Conservation (phyloP, 2,797 vertebrate species). For the Ptychobarbus kaznakovi region DNA sequence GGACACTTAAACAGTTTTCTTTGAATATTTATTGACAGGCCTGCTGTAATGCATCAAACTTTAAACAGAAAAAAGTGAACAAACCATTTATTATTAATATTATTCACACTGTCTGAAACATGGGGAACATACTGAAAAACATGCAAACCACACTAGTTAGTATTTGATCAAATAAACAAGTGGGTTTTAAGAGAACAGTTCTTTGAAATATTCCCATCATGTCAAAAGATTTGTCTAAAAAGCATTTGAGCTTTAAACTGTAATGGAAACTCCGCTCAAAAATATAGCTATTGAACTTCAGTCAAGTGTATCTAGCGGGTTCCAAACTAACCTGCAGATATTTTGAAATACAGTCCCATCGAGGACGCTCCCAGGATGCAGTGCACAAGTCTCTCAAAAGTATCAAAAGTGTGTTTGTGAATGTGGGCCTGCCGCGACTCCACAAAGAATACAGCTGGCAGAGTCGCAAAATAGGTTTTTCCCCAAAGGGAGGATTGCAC, state of each 20-base stretch:
- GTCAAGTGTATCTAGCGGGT: slow-evolving; percentile 38
- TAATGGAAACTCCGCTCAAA: slow-evolving; percentile 37
- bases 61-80: slow-evolving; percentile 75
- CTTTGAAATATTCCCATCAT: slow-evolving; percentile 33
- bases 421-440: slow-evolving; percentile 21
- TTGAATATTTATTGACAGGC: slow-evolving; percentile 54
- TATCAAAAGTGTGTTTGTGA: slow-evolving; percentile 42
- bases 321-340: slow-evolving; percentile 39
- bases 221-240: slow-evolving; percentile 35
- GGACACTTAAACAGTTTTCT: slow-evolving; percentile 9
- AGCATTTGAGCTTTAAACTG: slow-evolving; percentile 23
- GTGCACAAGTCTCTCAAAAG: slow-evolving; percentile 33
- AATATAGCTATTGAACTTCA: slow-evolving; percentile 46
- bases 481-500: slow-evolving; percentile 55
- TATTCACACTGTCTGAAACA: slow-evolving; percentile 52
- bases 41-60: slow-evolving; percentile 68
- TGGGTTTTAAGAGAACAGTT: slow-evolving; percentile 19
- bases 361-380: slow-evolving; percentile 33
- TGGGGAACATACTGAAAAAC: slow-evolving; percentile 40
- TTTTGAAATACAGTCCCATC: slow-evolving; percentile 46
- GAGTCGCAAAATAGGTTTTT: slow-evolving; percentile 40
- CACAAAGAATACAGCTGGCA: not conserved
- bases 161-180: slow-evolving; percentile 46
- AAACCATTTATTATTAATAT: slow-evolving; percentile 66
- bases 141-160: slow-evolving; percentile 45